Evolutionary conservation across 2,113 vertebrate genomes (phyloP).

Genomic region (Gambusia holbrooki): DNA sequence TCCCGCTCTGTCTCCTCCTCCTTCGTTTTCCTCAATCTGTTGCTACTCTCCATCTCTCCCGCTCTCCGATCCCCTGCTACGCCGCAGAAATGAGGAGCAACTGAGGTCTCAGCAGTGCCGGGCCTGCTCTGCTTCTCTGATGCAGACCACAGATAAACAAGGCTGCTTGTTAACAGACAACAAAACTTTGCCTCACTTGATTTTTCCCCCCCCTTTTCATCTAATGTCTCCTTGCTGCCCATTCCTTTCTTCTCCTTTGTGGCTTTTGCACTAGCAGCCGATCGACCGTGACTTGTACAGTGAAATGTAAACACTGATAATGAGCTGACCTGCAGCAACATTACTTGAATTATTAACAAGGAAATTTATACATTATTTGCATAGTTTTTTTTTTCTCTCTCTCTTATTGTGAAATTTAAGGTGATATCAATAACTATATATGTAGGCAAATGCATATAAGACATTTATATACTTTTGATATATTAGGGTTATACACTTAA

Average conservation of each 20-base stretch:
- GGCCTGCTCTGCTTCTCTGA: slow-evolving; percentile 62
- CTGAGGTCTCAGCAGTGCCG: slow-evolving; percentile 57
- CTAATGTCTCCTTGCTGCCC: slow-evolving; percentile 33
- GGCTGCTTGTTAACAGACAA: slow-evolving; percentile 70
- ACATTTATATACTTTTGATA: too few relatives aligned
- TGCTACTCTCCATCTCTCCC: slow-evolving; percentile 66
- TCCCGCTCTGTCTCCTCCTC: slow-evolving; percentile 49
- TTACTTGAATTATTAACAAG: slow-evolving; percentile 12
- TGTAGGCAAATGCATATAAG: too few relatives aligned
- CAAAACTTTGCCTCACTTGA: slow-evolving; percentile 57
- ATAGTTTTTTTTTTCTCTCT: background rate
- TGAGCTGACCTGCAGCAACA: slow-evolving; percentile 3
- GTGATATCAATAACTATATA: too few relatives aligned
- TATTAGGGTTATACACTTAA: too few relatives aligned
- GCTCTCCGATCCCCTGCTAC: slow-evolving; percentile 65
- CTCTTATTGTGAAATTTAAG: background rate
- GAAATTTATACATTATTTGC: background rate
- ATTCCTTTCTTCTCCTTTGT: slow-evolving; percentile 24
- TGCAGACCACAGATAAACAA: slow-evolving; percentile 69
- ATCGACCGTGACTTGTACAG: slow-evolving; percentile 8
- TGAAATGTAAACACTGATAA: slow-evolving; percentile 33
- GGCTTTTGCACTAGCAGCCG: slow-evolving; percentile 29
- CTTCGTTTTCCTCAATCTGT: slow-evolving; percentile 54
- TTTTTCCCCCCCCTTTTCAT: slow-evolving; percentile 51
- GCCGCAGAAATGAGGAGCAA: slow-evolving; percentile 76